Evolutionary conservation across 1,140 invertebrate genomes (phyloP), one percentile per base, ranked within the genome.

Genomic region (Drosophila novamexicana): DNA sequence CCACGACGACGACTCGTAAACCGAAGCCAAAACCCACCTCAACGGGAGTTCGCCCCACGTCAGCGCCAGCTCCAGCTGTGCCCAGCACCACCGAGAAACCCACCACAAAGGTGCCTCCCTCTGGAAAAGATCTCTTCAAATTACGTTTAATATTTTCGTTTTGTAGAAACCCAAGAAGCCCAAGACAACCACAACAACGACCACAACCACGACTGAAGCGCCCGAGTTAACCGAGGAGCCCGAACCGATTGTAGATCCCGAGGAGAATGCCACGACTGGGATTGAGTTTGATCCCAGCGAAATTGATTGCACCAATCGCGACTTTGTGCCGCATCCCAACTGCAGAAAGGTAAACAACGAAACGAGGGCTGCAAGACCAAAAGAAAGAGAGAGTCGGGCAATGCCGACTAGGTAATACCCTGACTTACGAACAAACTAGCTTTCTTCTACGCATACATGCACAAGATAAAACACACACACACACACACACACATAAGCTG

Each of bases 301-400:
- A 49, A 93, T 94, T 14, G 94, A 94, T 75, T 95, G 94, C 68
- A 92, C 91, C 18, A 92, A 94, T 58, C 93, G 94, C 45, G 95
- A 96, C 78, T 96, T 94, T 86, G 92, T 96, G 71, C 93, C 96
- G 6, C 94, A 96, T 88, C 93, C 94, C 78, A 94, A 96, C 62
- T 95, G 95, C 72, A 69, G 91, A 73, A 93, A 94, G 92, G 81
- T 85, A 42, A 39, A 8, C 9, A 32, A 8, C 39, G 40, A 4
- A 22, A 52, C 18, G 14, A n/a, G 29, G 49, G 22, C 34, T 8
- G 22, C 22, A 29, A 29, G 22, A 5, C 3, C 4, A 29, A 29
- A 29, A 5, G 4, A 29, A 29, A 29, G 5, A 4, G 22, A 29
- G 5, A 29, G 22, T 29, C 22, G 22, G 22, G 22, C 22, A 29